Conservation (phyloP, 2,113 vertebrate species). For the Lethenteron camtschaticum region DNA sequence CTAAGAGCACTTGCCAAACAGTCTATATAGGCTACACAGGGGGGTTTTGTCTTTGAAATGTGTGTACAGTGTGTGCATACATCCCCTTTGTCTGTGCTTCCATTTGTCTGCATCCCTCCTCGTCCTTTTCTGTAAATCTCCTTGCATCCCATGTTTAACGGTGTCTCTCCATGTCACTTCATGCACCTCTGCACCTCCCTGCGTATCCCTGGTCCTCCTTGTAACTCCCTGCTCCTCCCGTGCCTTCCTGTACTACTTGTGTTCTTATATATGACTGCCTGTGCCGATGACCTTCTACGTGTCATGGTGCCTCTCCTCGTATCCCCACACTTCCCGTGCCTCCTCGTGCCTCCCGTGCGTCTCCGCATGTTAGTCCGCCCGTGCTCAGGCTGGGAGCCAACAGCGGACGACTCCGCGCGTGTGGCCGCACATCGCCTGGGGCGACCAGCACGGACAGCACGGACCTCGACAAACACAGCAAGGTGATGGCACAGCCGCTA, state of each 20-base stretch:
- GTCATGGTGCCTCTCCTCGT: not conserved
- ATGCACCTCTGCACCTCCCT: conserved; percentile 9
- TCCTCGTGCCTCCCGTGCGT: not conserved
- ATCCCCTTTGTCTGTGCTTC: conserved; percentile 11
- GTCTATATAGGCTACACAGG: too few species aligned
- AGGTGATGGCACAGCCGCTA: too few species aligned
- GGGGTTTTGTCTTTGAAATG: too few species aligned
- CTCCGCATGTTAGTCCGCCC: conserved; percentile 7
- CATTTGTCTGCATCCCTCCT: conserved; percentile 10
- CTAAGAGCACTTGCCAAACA: too few species aligned
- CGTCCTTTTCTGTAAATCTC: conserved; percentile 9
- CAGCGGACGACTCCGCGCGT: conserved; percentile 5
- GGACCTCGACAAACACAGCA: too few species aligned
- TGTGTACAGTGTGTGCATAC: conserved; percentile 11
- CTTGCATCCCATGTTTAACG: conserved; percentile 9
- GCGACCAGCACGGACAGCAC: conserved; percentile 2
- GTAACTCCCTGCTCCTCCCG: conserved; percentile 1
- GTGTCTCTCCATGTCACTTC: conserved; percentile 9
- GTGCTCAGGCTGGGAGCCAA: conserved; percentile 10
- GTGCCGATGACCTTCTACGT: not conserved
- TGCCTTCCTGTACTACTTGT: not conserved
- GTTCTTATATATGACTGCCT: not conserved
- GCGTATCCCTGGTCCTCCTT: conserved; percentile 11
- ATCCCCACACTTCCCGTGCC: not conserved
- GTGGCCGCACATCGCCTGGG: conserved; percentile 48